phyloP scores from a whole-genome alignment of 2,888 invertebrate species.

The Cosmorhoe ocellata region DNA sequence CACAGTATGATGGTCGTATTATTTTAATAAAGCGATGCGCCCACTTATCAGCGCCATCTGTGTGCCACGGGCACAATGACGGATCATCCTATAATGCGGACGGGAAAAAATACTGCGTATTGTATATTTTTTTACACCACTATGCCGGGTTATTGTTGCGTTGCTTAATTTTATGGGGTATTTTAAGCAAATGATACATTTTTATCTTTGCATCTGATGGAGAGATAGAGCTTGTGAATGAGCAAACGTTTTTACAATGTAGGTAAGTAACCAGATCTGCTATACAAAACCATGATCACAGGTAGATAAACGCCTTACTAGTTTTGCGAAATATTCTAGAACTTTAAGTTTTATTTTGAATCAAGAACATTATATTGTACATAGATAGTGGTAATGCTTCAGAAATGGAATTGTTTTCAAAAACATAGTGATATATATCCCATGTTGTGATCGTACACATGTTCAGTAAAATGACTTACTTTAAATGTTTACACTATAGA shows the following conservation, averaged over 20 bases:
- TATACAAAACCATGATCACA: constrained; percentile 23
- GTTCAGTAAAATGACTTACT: constrained; percentile 7
- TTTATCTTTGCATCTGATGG: constrained; percentile 70
- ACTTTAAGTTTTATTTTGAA: too few species aligned
- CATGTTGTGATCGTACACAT: background rate
- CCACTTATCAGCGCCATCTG: constrained; percentile 76
- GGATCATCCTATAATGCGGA: constrained; percentile 79
- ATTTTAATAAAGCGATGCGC: constrained; percentile 75
- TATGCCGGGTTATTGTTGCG: constrained; percentile 72
- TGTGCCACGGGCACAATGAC: constrained; percentile 68
- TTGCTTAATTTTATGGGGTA: constrained; percentile 77
- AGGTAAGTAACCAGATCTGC: constrained; percentile 32
- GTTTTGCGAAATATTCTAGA: too few species aligned
- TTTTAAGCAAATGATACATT: constrained; percentile 81
- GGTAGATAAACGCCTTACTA: background rate
- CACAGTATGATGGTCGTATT: constrained; percentile 53
- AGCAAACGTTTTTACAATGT: constrained; percentile 35
- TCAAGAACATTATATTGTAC: too few species aligned
- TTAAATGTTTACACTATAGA: constrained; percentile 22
- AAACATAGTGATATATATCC: too few species aligned
- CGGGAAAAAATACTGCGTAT: constrained; percentile 58
- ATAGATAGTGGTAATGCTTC: too few species aligned
- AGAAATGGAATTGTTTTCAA: too few species aligned
- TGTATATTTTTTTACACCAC: constrained; percentile 58
- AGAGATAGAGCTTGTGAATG: constrained; percentile 49